These are phyloP conservation scores for Rhipidura dahli DNA, from an alignment of 2,113 vertebrate species.

Conservation along the genomic window DNA sequence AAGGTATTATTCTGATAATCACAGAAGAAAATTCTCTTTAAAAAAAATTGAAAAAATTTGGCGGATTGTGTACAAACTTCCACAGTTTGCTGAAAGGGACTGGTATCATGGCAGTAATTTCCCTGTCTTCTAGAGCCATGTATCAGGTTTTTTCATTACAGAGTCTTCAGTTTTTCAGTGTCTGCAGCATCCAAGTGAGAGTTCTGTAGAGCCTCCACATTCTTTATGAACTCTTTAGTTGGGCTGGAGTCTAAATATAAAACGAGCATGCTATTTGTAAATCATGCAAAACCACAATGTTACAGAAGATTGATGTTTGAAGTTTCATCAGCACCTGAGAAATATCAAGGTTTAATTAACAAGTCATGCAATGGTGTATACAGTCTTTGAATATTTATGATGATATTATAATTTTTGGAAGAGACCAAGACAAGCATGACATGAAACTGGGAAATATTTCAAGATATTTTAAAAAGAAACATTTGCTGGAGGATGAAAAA, in stretches of 20 bases:
- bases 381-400: conserved; percentile 65
- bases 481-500: not conserved
- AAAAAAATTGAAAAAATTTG: rapidly evolving
- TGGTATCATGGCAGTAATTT: not conserved
- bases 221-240: not conserved
- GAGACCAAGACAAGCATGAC: conserved; percentile 44
- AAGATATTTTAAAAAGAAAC: conserved; percentile 5
- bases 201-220: not conserved
- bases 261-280: not conserved
- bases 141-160: not conserved
- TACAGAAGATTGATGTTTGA: conserved; percentile 48
- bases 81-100: not conserved
- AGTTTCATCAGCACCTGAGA: conserved; percentile 48
- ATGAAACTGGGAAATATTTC: conserved; percentile 40
- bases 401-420: conserved; percentile 59
- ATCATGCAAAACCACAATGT: not conserved
- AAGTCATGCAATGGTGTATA: conserved; percentile 19
- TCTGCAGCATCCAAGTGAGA: not conserved
- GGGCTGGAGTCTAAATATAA: not conserved
- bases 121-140: rapidly evolving
- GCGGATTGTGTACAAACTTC: not conserved
- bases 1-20: not conserved
- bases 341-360: conserved; percentile 65
- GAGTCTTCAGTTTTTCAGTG: not conserved
- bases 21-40: not conserved